These are phyloP conservation scores for Pygoscelis antarcticus DNA, from an alignment of 2,113 vertebrate genomes.

Conservation along the genomic window DNA sequence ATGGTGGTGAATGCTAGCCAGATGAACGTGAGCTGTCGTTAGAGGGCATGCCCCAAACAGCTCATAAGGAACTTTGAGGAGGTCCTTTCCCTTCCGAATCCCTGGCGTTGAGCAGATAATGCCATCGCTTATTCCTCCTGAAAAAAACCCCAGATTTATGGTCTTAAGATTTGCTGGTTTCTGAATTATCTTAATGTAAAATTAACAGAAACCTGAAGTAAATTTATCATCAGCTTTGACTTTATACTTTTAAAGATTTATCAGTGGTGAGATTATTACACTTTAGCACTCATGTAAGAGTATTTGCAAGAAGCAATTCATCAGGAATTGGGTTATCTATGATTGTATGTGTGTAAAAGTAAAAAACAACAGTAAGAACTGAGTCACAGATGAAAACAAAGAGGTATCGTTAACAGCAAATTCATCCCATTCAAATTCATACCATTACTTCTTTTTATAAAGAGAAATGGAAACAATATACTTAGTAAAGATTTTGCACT, in stretches of 20 bases:
- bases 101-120: slow-evolving; percentile 84
- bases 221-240: not conserved
- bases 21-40: slow-evolving; percentile 74
- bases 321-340: not conserved
- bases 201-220: not conserved
- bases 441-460: not conserved
- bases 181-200: not conserved
- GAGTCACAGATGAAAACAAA: not conserved
- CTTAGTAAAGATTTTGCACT: not conserved
- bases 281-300: not conserved
- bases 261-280: not conserved
- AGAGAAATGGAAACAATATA: not conserved
- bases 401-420: not conserved
- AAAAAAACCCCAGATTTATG: not conserved
- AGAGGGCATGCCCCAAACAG: slow-evolving; percentile 86
- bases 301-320: not conserved
- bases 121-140: slow-evolving; percentile 88
- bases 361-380: not conserved
- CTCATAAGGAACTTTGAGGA: slow-evolving; percentile 91
- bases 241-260: not conserved
- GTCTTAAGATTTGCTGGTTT: not conserved
- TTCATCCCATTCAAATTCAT: not conserved
- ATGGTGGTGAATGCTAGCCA: slow-evolving; percentile 75
- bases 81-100: slow-evolving; percentile 83
- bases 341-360: not conserved